Evolutionary conservation across 1,140 invertebrate species (phyloP).

Genomic region (Lasioglossum albipes): DNA sequence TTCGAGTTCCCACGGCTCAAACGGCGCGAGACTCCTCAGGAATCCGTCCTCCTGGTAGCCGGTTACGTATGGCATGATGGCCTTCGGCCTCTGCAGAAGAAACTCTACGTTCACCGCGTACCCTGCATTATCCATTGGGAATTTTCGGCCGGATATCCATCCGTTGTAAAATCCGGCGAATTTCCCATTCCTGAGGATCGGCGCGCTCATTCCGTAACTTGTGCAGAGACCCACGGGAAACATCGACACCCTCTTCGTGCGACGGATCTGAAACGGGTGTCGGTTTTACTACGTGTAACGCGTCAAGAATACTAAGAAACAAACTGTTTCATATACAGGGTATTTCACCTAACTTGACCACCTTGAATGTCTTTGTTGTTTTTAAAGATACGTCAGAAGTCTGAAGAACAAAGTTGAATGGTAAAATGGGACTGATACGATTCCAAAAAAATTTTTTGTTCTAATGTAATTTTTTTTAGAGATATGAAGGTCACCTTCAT

Average conservation of each 20-base stretch:
- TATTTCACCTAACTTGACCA: too few species aligned
- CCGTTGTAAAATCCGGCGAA: slow-evolving; percentile 91
- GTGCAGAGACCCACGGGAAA: slow-evolving; percentile 93
- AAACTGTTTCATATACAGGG: too few species aligned
- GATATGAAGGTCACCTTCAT: too few species aligned
- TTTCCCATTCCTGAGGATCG: slow-evolving; percentile 85
- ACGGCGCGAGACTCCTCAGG: slow-evolving; percentile 85
- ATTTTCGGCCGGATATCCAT: slow-evolving; percentile 90
- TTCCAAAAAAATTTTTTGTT: too few species aligned
- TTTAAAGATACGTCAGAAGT: too few species aligned
- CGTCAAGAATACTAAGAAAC: too few species aligned
- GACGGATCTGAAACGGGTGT: slow-evolving; percentile 84
- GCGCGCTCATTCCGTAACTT: slow-evolving; percentile 86
- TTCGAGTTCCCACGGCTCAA: slow-evolving; percentile 88
- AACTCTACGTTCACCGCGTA: slow-evolving; percentile 85
- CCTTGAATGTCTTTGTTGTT: too few species aligned
- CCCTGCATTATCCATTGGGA: slow-evolving; percentile 96
- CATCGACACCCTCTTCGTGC: slow-evolving; percentile 91
- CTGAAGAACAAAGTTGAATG: too few species aligned
- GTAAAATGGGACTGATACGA: too few species aligned
- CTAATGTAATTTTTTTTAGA: too few species aligned
- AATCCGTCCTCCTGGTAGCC: slow-evolving; percentile 93
- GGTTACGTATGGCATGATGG: slow-evolving; percentile 86
- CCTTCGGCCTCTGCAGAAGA: slow-evolving; percentile 83
- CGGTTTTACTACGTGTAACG: too few species aligned